Conservation (phyloP, 2,113 vertebrate species). For the Cynopterus brachyotis region DNA sequence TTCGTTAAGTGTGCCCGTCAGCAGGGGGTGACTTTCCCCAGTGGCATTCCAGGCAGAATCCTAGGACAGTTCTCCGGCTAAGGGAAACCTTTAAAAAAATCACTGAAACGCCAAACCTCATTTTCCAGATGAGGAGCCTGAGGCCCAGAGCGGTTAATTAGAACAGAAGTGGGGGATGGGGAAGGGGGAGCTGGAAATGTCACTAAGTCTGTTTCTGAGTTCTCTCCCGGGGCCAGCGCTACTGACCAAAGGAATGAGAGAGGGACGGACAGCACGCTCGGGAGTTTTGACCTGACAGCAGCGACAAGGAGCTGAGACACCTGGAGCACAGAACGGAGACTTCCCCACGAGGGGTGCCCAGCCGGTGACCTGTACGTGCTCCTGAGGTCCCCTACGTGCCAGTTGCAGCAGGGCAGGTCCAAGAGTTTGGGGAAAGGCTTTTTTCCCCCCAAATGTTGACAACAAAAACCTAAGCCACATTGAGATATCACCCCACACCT, state of each 20-base stretch:
- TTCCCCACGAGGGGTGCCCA: not conserved
- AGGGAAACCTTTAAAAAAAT: not conserved
- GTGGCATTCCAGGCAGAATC: not conserved
- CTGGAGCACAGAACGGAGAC: not conserved
- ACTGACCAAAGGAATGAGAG: not conserved
- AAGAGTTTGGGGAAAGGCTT: not conserved
- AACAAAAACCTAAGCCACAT: too few relatives aligned
- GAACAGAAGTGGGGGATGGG: not conserved
- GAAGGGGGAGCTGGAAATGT: not conserved
- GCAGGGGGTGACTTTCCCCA: not conserved
- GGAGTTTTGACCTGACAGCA: not conserved
- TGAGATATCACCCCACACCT: too few relatives aligned
- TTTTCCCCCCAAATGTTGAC: not conserved
- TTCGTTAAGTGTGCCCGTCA: not conserved
- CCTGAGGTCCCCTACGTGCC: not conserved
- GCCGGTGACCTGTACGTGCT: not conserved
- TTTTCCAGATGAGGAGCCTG: not conserved
- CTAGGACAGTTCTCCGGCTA: not conserved
- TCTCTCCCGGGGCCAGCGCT: not conserved
- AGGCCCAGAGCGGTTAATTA: not conserved
- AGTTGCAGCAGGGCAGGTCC: not conserved
- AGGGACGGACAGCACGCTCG: not conserved
- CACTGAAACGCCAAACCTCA: not conserved
- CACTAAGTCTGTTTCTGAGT: not conserved
- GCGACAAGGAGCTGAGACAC: not conserved